Evolutionary conservation across 2,113 vertebrate species (phyloP), one percentile per base, ranked within the genome.

Genomic region (Ifrita kowaldi): DNA sequence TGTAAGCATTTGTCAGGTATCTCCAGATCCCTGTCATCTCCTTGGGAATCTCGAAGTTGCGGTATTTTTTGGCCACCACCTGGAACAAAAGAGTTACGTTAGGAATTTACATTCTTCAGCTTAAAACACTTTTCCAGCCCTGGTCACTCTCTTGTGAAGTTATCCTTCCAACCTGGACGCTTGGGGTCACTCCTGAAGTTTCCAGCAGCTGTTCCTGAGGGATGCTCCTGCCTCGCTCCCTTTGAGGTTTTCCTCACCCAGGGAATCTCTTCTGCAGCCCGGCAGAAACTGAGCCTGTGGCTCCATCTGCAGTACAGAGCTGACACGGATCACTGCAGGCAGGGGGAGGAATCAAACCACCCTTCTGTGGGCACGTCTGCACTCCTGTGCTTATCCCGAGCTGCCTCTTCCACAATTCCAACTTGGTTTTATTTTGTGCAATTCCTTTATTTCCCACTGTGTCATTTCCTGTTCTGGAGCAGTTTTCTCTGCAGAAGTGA

Each of bases 51-150:
- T 99, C 98, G 1, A 99, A 99, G 95, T 99, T 98, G 86, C 99
- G 97, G 92, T 99, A 99, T 84, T 99, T 99, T 97, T 99, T 99
- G 94, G 99, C 98, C 97, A 99, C 99, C 96, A 99, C 99, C 99
- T 99, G 94, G n/a, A 97, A 97, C 2, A 56, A 35, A 94, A 83
- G 8, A 59, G 56, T 30, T 3, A 8, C 0, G 1, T 44, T 8
- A 24, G 21, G 11, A 70, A n/a, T 81, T 44, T 16, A 22, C 1
- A 32, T 21, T 7, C 28, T 82, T 49, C 53, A 4, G 5, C 1
- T 67, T 16, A 3, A 73, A 62, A 9, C 17, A 2, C 3, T 60
- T 68, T 55, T 27, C 7, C 44, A 56, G 6, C 11, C 27, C 56
- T 65, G 47, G 27, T 59, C 33, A 4, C 12, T 27, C 49, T 52